Base-by-base conservation (phyloP, 2,797 vertebrate species). In the Pterois miles region DNA sequence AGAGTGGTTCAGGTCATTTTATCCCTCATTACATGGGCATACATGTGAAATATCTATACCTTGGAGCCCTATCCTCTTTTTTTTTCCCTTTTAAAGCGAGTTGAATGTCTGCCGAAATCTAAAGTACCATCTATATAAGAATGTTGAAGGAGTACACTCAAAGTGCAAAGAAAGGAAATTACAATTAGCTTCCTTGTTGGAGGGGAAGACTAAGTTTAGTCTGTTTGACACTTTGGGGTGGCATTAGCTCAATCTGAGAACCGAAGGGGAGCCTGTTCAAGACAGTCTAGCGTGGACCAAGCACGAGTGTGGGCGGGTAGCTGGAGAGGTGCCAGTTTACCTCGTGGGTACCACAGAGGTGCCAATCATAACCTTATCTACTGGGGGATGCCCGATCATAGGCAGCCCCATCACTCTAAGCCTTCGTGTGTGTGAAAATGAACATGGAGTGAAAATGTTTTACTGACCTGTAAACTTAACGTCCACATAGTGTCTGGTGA, bases 11-110 rank as follows among this genome's bases (percentile, higher is more conserved):
- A 64, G 62, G 80, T 78, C 71, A 81, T 89, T 88, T 78, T 80
- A 86, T 83, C 60, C 76, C 64, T 90, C 84, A 90, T 89, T 88
- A 76, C 80, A 80, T 85, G 53, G 38, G 62, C 57, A 69, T 72
- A 80, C 65, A 70, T 76, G 76, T 84, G 63, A 81, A 74, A 81
- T 77, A 78, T 80, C 54, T 76, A 25, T 27, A 74, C 67, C 76
- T 83, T 65, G 46, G 68, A 71, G 86, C 59, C 13, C 59, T 43
- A 76, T 80, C 29, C 56, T 71, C 71, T 38, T 20, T 5, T 62
- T 31, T n/a, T n/a, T n/a, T n/a, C n/a, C n/a, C 27, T 23, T 38
- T 74, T 62, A 22, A 71, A 80, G 75, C 48, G 59, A 64, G 13
- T 74, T 58, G 2, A 64, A 70, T 52, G 40, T 36, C 34, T 0